Evolutionary conservation across 1,140 invertebrate species (phyloP).

Genomic region (Lepidurus couesii): DNA sequence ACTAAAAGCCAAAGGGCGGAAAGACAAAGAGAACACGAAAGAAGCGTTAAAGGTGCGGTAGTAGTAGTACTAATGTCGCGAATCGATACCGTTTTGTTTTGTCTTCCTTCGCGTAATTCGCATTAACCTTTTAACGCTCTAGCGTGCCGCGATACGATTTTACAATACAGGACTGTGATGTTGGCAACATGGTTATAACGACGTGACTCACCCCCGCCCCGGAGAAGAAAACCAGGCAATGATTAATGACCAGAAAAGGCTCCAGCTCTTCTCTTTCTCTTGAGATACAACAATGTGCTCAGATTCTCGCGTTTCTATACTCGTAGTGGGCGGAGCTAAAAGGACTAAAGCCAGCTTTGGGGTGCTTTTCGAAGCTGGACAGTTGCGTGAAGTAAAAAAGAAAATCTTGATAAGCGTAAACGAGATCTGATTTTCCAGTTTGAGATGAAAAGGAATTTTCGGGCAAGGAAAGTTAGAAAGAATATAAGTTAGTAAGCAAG

Average conservation of each 20-base stretch:
- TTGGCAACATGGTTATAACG: neutral
- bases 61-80: neutral
- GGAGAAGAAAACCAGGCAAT: constrained; percentile 14
- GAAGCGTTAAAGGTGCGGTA: neutral
- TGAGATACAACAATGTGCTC: constrained; percentile 4
- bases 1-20: neutral
- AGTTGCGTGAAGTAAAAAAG: neutral
- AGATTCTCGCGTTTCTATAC: neutral
- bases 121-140: constrained; percentile 1
- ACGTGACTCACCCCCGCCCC: constrained; percentile 14
- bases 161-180: neutral
- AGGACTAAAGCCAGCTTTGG: neutral
- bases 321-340: neutral
- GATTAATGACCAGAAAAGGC: neutral
- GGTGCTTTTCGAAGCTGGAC: neutral
- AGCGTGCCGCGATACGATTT: neutral
- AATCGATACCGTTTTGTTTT: neutral
- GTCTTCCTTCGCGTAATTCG: neutral
- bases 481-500: too few relatives aligned
- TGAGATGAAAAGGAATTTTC: neutral
- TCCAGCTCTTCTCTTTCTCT: neutral
- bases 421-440: neutral
- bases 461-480: too few relatives aligned
- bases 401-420: constrained; percentile 9
- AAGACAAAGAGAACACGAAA: neutral